Conservation (phyloP, 1,140 invertebrate genomes). For the Oscheius sp. region DNA sequence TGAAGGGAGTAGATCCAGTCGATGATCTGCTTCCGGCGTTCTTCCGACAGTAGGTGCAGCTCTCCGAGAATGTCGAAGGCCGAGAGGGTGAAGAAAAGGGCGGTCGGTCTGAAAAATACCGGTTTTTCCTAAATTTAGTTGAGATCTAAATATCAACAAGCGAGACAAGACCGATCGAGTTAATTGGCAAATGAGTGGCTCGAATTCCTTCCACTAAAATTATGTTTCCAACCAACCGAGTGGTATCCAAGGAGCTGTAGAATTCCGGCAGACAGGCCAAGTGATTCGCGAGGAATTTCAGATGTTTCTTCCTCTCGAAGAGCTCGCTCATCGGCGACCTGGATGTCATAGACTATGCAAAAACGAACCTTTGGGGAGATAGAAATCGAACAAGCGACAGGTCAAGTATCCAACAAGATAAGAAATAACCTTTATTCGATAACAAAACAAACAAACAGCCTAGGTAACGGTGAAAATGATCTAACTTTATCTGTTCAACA, state of each 20-base stretch:
- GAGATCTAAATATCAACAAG: neutral
- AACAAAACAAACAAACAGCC: constrained; percentile 19
- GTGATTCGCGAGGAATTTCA: constrained; percentile 10
- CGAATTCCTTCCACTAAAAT: neutral
- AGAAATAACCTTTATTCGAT: constrained; percentile 11
- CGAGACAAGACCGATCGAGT: too few species aligned
- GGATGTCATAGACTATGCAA: neutral
- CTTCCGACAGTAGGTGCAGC: constrained; percentile 9
- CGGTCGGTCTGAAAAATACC: constrained; percentile 34
- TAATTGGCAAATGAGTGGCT: neutral
- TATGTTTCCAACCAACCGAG: constrained; percentile 19
- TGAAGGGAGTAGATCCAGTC: constrained; percentile 46
- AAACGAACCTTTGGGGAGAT: neutral
- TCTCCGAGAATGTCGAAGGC: constrained; percentile 36
- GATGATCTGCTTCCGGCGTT: constrained; percentile 14
- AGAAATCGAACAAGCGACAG: neutral
- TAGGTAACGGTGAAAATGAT: neutral
- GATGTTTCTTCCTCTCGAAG: constrained; percentile 9
- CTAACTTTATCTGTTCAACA: constrained; percentile 26
- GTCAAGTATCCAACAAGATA: neutral
- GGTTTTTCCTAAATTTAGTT: neutral
- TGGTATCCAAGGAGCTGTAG: constrained; percentile 36
- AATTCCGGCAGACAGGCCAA: constrained; percentile 25
- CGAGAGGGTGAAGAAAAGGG: constrained; percentile 40
- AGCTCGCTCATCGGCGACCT: neutral